Conservation (phyloP, 2,888 invertebrate genomes). For the Merodon equestris region DNA sequence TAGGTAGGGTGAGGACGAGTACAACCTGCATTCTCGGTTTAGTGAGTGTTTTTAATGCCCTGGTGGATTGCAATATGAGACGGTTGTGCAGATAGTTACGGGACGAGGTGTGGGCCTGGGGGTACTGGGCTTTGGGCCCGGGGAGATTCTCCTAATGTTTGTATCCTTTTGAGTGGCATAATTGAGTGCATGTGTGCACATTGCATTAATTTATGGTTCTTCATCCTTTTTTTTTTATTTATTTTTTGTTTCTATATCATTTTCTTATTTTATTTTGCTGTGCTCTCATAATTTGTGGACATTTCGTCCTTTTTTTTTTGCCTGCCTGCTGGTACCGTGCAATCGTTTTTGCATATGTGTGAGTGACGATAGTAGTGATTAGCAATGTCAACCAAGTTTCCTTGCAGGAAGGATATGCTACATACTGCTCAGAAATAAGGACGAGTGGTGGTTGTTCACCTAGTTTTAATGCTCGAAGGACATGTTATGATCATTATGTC, state of each 20-base stretch:
- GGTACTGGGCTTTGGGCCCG: too few relatives aligned
- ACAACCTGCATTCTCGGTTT: slow-evolving; percentile 15
- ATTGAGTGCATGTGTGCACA: slow-evolving; percentile 68
- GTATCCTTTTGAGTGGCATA: slow-evolving; percentile 66
- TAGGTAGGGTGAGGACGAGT: neutral
- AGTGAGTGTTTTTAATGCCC: slow-evolving; percentile 58
- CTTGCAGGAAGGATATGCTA: slow-evolving; percentile 1
- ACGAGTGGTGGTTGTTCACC: slow-evolving; percentile 18
- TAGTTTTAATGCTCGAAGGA: slow-evolving; percentile 12
- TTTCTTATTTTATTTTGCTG: slow-evolving; percentile 2
- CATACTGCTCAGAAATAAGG: neutral
- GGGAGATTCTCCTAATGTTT: slow-evolving; percentile 46
- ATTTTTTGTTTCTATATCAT: neutral
- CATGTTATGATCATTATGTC: slow-evolving; percentile 1
- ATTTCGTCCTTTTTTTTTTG: neutral
- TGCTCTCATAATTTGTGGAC: neutral
- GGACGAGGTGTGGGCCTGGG: too few relatives aligned
- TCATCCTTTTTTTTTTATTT: slow-evolving; percentile 19
- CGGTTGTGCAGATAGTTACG: slow-evolving; percentile 34
- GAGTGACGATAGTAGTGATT: neutral
- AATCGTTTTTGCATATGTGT: neutral
- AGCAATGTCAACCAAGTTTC: slow-evolving; percentile 3
- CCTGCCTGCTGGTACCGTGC: neutral
- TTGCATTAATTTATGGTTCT: slow-evolving; percentile 66
- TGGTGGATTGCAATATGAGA: slow-evolving; percentile 49